Evolutionary conservation across 2,797 vertebrate species (phyloP), one percentile per base, ranked within the genome.

Genomic region (Mus spretus): DNA sequence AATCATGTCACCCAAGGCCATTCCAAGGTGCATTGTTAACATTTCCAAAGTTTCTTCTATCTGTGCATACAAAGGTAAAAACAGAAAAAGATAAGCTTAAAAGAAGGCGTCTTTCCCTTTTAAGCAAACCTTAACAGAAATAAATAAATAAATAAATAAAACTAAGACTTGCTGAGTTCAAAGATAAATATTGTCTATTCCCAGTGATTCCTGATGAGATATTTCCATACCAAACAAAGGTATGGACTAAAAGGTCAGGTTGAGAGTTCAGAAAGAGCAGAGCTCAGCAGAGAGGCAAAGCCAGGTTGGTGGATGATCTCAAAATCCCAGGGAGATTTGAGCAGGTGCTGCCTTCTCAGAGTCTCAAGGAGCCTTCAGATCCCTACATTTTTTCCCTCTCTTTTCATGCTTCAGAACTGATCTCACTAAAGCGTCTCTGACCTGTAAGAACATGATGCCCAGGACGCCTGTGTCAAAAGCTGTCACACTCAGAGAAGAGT

Each of bases 1-100:
- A 72, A 87, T 40, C 85, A 31, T 10, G 15, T 82, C 70, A 2
- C 8, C 44, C 57, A 90, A 44, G 34, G 59, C 0, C 3, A 50
- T 92, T 70, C 81, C 28, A 57, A 70, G 8, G 53, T 6, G 55
- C 24, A 90, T 11, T 57, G 8, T 47, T 57, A 72, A 59, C 55
- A 55, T 26, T 70, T 78, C 61, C 9, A 59, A 28, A 53, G 53
- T 14, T 93, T 74, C 61, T 78, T 92, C 40, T 24, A 87, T 28
- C 22, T 81, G 50, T 87, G 90, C 63, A 87, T 67, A 28, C 22
- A 78, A 78, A 72, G 13, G 92, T 86, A 92, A 96, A 95, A 89
- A 82, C n/a, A 75, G 26, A 40, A 55, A 85, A 65, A 81, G 8
- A 44, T 79, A 75, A 92, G 31, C 44, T 87, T 19, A 94, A 84